A percentile compares a stretch with the other conserved stretches of the same genome.
Evolutionary conservation across 2,113 vertebrate species (phyloP).

Genomic region (Upupa epops): DNA sequence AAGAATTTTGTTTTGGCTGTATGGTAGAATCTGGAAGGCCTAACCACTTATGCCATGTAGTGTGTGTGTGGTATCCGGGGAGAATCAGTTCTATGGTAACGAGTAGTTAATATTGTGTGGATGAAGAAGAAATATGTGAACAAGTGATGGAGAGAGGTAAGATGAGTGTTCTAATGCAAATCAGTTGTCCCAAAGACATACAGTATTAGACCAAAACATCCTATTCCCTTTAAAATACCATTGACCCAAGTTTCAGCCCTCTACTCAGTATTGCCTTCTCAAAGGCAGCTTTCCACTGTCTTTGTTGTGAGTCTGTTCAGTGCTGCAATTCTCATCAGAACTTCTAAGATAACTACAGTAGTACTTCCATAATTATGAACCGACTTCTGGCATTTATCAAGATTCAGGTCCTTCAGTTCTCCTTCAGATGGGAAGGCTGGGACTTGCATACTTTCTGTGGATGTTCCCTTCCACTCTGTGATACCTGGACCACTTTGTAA

Average conservation of each 20-base stretch:
- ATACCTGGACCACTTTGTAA: not conserved
- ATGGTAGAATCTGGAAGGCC: not conserved
- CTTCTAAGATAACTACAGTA: not conserved
- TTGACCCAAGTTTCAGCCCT: not conserved
- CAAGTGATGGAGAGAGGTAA: not conserved
- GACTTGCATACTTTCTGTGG: not conserved
- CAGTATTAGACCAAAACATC: not conserved
- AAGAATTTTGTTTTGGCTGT: not conserved
- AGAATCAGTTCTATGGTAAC: not conserved
- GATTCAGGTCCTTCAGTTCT: not conserved
- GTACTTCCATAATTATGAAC: not conserved
- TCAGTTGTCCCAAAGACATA: not conserved
- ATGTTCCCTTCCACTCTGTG: not conserved
- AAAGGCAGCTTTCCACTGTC: not conserved
- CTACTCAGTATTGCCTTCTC: not conserved
- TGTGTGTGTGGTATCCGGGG: not conserved
- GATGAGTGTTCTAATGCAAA: not conserved
- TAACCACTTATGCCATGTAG: not conserved
- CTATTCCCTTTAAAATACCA: not conserved
- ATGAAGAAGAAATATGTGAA: not conserved
- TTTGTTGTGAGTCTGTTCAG: not conserved
- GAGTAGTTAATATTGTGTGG: not conserved
- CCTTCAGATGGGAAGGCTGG: not conserved
- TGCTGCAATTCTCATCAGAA: not conserved
- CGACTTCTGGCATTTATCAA: not conserved